Evolutionary conservation across 2,797 vertebrate genomes (phyloP), one percentile per base, ranked within the genome.

Genomic region (Artibeus jamaicensis): DNA sequence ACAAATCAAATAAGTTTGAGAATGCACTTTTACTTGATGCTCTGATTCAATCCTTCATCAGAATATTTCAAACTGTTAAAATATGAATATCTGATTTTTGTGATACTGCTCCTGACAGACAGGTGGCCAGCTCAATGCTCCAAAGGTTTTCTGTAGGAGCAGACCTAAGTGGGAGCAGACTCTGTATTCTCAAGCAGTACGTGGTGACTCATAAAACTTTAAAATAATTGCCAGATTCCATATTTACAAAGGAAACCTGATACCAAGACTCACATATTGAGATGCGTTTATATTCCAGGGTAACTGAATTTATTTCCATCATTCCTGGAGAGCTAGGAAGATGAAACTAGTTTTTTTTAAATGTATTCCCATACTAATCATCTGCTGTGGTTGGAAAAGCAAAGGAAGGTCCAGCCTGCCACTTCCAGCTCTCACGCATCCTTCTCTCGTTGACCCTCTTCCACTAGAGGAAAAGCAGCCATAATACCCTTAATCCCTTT

Each of bases 401-500:
- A 14, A 16, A 46, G 85, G 42, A 34, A 3, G 70, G 32, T 21
- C 50, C 39, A 6, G 32, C 2, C 50, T 5, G 22, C 50, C 12
- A 3, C 22, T 5, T 39, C 50, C 50, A 26, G 32, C 2, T 18
- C 57, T 50, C 22, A 5, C 48, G 5, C 10, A 4, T 8, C 34
- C 2, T 6, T 8, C 46, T 39, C 34, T 8, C 42, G 34, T 16
- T 24, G 0, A 34, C 18, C 39, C n/a, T 42, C n/a, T 50, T 32
- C 34, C 12, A 1, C 0, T 1, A 2, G 39, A 57, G 67, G 39
- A 37, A 9, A 37, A 59, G 6, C 9, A 0, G 29, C 50, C 4
- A 8, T 2, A 0, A 0, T 9, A 0, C 3, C 34, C 48, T 3
- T 3, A 0, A 5, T 67, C 24, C 1, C 4, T 16, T 42, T 6